phyloP scores from a whole-genome alignment of 2,888 invertebrate species.

The Harpalus rubripes region DNA sequence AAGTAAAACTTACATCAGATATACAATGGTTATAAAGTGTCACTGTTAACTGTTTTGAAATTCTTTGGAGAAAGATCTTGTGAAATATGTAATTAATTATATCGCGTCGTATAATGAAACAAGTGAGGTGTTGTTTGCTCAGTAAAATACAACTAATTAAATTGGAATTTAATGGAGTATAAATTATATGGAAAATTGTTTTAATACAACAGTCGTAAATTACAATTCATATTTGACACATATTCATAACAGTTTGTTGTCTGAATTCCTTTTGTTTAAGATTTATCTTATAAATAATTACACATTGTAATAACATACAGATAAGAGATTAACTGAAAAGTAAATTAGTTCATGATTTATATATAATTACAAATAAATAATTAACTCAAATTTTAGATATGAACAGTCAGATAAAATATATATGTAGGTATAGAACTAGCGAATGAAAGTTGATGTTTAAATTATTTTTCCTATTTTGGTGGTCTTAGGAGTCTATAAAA shows the following conservation, averaged over 20 bases:
- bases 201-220: slow-evolving; percentile 29
- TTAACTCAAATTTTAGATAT: neutral
- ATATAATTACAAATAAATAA: neutral
- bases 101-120: neutral
- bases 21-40: neutral
- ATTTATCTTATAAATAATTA: slow-evolving; percentile 8
- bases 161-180: slow-evolving; percentile 29
- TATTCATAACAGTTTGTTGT: slow-evolving; percentile 22
- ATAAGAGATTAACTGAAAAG: neutral
- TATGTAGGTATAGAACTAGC: too few species aligned
- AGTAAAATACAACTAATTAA: slow-evolving; percentile 32
- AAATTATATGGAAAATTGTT: slow-evolving; percentile 22
- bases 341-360: neutral
- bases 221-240: slow-evolving; percentile 41
- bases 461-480: too few species aligned
- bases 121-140: slow-evolving; percentile 30
- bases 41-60: neutral
- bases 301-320: neutral
- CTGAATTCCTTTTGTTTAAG: slow-evolving; percentile 6
- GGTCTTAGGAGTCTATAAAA: too few species aligned
- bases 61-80: neutral
- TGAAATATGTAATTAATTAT: neutral
- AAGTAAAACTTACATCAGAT: neutral
- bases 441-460: too few species aligned
- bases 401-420: too few species aligned